phyloP scores from a whole-genome alignment of 2,113 vertebrate genomes.

The Psilopogon haemacephalus region DNA sequence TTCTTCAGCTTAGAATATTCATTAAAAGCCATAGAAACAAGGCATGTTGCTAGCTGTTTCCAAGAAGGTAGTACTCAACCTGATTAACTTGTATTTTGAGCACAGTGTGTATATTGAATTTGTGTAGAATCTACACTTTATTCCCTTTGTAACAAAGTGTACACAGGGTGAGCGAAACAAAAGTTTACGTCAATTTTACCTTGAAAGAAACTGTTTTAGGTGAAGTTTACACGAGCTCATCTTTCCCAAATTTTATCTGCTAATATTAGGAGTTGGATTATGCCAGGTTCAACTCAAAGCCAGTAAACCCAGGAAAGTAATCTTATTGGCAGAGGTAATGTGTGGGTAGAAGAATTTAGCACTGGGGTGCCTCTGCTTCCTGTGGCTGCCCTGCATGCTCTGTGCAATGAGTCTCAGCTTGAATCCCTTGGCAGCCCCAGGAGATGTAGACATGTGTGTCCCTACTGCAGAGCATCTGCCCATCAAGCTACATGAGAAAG shows the following conservation, averaged over 20 bases:
- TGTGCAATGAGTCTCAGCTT: not conserved
- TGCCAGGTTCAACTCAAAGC: not conserved
- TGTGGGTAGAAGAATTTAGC: not conserved
- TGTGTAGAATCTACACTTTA: not conserved
- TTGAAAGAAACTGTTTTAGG: not conserved
- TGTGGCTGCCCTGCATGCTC: fast-evolving
- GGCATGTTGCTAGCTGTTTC: slow-evolving; percentile 40
- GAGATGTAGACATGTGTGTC: fast-evolving
- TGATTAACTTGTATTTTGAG: slow-evolving; percentile 43
- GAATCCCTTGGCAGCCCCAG: not conserved
- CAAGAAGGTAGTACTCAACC: slow-evolving; percentile 34
- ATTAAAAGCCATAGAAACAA: slow-evolving; percentile 54
- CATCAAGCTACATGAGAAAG: not conserved
- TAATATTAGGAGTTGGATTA: not conserved
- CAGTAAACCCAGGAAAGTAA: not conserved
- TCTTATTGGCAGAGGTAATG: fast-evolving
- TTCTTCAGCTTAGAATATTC: slow-evolving; percentile 66
- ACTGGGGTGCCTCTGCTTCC: not conserved
- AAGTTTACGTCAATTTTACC: not conserved
- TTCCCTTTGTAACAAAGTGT: not conserved
- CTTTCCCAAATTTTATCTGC: not conserved
- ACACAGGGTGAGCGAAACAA: not conserved
- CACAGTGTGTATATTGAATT: not conserved
- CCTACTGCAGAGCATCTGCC: not conserved
- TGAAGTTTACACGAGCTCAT: not conserved